phyloP scores from a whole-genome alignment of 1,140 invertebrate genomes.

The Caenorhabditis remanei region DNA sequence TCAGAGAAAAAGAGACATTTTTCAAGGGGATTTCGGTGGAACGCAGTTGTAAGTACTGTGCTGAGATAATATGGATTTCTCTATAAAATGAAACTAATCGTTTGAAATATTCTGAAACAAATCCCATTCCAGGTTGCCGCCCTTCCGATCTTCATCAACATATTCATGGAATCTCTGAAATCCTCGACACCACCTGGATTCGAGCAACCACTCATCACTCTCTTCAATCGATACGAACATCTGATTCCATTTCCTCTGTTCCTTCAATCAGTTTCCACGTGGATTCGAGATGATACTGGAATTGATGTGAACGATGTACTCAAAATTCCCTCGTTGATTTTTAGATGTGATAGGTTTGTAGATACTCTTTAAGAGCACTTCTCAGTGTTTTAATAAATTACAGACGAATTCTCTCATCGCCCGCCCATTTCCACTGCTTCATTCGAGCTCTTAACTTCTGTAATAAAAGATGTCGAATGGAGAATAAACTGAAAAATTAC shows the following conservation, averaged over 20 bases:
- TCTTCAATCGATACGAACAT: conserved; percentile 28
- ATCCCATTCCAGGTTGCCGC: not conserved
- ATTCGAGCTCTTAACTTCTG: conserved; percentile 3
- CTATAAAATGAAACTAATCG: not conserved
- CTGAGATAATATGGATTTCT: no score
- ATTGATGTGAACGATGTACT: not conserved
- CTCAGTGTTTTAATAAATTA: not conserved
- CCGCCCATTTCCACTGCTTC: conserved; percentile 26
- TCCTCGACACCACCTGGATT: not conserved
- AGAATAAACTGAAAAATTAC: not conserved
- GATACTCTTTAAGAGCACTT: not conserved
- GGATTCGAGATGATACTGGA: not conserved
- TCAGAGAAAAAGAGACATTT: no score
- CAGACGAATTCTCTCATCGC: conserved; percentile 19
- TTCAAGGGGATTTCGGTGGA: no score
- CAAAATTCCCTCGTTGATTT: conserved; percentile 27
- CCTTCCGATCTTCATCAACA: not conserved
- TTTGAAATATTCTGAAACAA: not conserved
- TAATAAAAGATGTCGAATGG: not conserved
- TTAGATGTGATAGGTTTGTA: conserved; percentile 18
- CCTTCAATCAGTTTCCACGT: not conserved
- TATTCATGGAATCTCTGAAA: conserved; percentile 31
- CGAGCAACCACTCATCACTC: not conserved
- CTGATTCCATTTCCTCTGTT: conserved; percentile 20
- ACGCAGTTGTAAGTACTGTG: no score